Percentiles rank a stretch among this genome's conserved stretches.
phyloP scores from a whole-genome alignment of 2,797 vertebrate genomes.

The Syndactyla subalaris region DNA sequence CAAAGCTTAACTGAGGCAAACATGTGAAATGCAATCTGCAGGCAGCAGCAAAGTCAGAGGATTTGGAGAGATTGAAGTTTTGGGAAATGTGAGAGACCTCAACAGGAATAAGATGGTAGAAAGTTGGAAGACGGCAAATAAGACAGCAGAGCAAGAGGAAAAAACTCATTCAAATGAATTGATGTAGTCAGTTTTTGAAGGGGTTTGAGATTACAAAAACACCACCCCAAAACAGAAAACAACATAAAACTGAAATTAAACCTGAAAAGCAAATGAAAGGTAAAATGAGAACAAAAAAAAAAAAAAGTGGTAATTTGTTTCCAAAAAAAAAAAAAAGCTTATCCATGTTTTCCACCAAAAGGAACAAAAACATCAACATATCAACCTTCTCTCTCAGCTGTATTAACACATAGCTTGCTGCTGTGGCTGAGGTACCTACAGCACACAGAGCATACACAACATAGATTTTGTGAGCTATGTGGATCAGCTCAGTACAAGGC shows the following conservation, averaged over 20 bases:
- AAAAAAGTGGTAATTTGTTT: not conserved
- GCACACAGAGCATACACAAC: fast-evolving
- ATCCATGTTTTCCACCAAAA: not conserved
- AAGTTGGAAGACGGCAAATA: not conserved
- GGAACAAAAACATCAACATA: fast-evolving
- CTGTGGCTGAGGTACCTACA: not conserved
- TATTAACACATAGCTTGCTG: not conserved
- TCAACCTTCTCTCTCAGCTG: not conserved
- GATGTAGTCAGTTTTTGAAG: not conserved
- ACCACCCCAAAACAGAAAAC: not conserved
- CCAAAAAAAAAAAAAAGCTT: not conserved
- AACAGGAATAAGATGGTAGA: not conserved
- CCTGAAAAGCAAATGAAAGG: not conserved
- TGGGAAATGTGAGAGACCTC: not conserved
- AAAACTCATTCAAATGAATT: not conserved
- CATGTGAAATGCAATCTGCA: not conserved
- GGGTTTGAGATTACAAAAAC: not conserved
- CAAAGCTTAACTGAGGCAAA: not conserved
- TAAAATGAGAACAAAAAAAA: not conserved
- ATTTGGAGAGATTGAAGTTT: not conserved
- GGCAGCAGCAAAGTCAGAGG: not conserved
- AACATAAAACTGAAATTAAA: constrained; percentile 12
- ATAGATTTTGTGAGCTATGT: not conserved
- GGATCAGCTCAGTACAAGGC: not conserved
- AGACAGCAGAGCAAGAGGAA: not conserved